These are phyloP conservation scores for Carabus problematicus DNA, from an alignment of 2,888 invertebrate genomes.

Conservation along the genomic window DNA sequence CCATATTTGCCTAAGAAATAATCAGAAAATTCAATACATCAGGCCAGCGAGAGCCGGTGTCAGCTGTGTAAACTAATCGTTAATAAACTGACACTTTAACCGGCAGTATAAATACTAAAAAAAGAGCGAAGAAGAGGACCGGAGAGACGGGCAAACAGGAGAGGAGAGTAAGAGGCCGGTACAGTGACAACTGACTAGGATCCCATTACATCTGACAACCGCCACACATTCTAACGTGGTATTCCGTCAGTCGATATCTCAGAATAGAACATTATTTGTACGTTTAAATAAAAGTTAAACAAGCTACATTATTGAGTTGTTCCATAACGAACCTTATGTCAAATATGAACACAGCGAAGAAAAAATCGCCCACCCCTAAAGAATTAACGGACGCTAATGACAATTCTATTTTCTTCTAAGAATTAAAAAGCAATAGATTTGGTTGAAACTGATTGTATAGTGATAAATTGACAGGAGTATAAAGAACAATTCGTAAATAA, in stretches of 20 bases:
- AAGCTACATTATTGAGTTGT: conserved; percentile 20
- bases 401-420: neutral
- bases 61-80: conserved; percentile 37
- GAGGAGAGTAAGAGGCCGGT: neutral
- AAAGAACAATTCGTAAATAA: too few relatives aligned
- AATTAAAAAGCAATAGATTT: too few relatives aligned
- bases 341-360: conserved; percentile 18
- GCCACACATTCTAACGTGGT: conserved; percentile 7
- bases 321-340: conserved; percentile 22
- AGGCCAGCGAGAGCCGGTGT: neutral
- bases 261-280: conserved; percentile 23
- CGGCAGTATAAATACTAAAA: conserved; percentile 25
- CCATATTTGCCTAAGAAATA: conserved; percentile 22
- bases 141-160: neutral
- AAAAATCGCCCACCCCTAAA: conserved; percentile 27
- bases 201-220: conserved; percentile 8
- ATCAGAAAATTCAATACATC: conserved; percentile 24
- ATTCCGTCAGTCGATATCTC: conserved; percentile 22
- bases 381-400: neutral
- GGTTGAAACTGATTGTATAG: too few relatives aligned
- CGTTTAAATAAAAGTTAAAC: too few relatives aligned
- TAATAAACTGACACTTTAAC: conserved; percentile 26
- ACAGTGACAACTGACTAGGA: neutral
- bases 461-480: too few relatives aligned
- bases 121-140: neutral